These are phyloP conservation scores for Allygus modestus DNA, from an alignment of 2,888 invertebrate genomes.

Conservation along the genomic window DNA sequence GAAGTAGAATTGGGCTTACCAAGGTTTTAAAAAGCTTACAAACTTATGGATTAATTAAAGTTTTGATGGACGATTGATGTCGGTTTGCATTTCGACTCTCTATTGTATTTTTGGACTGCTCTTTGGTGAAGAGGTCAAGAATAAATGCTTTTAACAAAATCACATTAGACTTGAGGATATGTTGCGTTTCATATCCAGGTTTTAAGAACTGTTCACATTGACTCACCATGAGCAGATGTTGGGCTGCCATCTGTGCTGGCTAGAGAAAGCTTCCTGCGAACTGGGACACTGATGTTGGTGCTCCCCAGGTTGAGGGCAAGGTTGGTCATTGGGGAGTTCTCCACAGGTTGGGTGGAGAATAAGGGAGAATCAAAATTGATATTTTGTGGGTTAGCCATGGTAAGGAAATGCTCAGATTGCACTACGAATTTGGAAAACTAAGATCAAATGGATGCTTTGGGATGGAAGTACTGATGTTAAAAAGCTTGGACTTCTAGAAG, in stretches of 20 bases:
- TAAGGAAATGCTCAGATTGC: neutral
- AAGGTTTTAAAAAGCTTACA: too few relatives aligned
- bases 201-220: too few relatives aligned
- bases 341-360: neutral
- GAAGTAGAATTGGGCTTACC: too few relatives aligned
- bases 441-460: neutral
- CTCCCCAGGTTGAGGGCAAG: conserved; percentile 22
- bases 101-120: too few relatives aligned
- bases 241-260: neutral
- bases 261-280: conserved; percentile 30
- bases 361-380: conserved; percentile 26
- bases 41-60: too few relatives aligned
- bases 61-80: too few relatives aligned
- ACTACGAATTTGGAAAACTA: neutral
- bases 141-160: too few relatives aligned
- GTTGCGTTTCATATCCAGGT: too few relatives aligned
- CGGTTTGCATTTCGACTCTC: too few relatives aligned
- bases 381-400: conserved; percentile 21
- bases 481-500: neutral
- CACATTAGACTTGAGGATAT: too few relatives aligned
- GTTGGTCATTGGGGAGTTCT: conserved; percentile 40
- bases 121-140: too few relatives aligned
- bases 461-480: conserved; percentile 10
- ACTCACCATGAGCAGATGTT: conserved; percentile 1
- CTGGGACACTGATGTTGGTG: conserved; percentile 41